Evolutionary conservation across 1,140 invertebrate species (phyloP), one percentile per base, ranked within the genome.

Genomic region (Brachionus koreanus): DNA sequence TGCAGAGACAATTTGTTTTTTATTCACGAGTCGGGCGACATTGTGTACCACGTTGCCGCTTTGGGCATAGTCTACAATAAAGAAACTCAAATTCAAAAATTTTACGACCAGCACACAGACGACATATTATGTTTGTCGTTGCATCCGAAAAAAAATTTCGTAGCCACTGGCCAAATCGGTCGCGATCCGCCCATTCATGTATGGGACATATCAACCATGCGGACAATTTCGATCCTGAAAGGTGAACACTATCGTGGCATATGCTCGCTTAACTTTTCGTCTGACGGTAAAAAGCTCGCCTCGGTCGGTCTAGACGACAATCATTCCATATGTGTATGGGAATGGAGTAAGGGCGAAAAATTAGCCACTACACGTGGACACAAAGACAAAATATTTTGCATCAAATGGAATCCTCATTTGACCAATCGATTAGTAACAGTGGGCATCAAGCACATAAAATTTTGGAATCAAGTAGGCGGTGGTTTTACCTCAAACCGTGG

Each of bases 371-470:
- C 67, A 83, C 87, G 88, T 79, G 88, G 87, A 29, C 86, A 89
- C 83, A 88, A 88, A 79, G 88, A 88, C 83, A 89, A 89, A 83
- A 88, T 89, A 83, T 89, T 88, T 86, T 86, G 87, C 6, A 85
- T 88, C 25, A 88, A 88, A 82, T 89, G 88, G 88, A 88, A 89
- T 85, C 87, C 87, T 23, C 84, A 86, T 84, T 86, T 88, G 49
- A 16, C 69, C 16, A 86, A 84, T 83, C 85, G 86, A 72, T 77
- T 89, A 29, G 86, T 89, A 6, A 87, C 87, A 52, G 88, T 88
- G 33, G 88, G 88, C 61, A 85, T 88, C 6, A 89, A 89, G 84
- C 87, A 88, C 83, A 88, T 89, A 83, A 89, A 88, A 84, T 89
- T 89, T 85, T 89, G 88, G 88, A 86, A 84, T 46, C 88, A 88